phyloP scores from a whole-genome alignment of 2,797 vertebrate genomes.

The Trematomus bernacchii region DNA sequence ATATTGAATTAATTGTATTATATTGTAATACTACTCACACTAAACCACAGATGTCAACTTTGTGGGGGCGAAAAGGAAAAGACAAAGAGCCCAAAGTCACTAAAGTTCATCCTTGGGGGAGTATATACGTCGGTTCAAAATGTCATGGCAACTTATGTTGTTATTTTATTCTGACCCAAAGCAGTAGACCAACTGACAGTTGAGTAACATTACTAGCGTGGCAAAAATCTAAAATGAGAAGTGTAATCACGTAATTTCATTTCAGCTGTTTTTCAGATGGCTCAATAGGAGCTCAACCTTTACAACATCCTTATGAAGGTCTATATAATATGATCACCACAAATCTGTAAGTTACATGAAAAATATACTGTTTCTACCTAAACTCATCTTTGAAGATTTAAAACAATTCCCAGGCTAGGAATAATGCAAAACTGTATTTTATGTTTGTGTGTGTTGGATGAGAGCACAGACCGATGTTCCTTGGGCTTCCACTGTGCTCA shows the following conservation, averaged over 20 bases:
- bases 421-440: neutral
- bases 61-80: neutral
- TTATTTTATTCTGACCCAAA: neutral
- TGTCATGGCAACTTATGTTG: neutral
- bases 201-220: too few species aligned
- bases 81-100: neutral
- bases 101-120: neutral
- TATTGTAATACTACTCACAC: neutral
- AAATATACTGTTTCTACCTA: neutral
- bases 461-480: conserved; percentile 63
- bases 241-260: accelerated
- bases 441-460: conserved; percentile 13
- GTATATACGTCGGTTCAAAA: too few species aligned
- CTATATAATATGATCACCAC: neutral
- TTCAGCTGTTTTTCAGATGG: neutral
- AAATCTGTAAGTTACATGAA: neutral
- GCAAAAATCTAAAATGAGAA: neutral
- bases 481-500: neutral
- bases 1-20: neutral
- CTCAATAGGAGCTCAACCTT: neutral
- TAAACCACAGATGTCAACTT: neutral
- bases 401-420: neutral
- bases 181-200: neutral
- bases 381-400: neutral
- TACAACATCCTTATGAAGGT: conserved; percentile 1